phyloP scores from a whole-genome alignment of 2,888 invertebrate genomes.

The Tetranychus piercei region DNA sequence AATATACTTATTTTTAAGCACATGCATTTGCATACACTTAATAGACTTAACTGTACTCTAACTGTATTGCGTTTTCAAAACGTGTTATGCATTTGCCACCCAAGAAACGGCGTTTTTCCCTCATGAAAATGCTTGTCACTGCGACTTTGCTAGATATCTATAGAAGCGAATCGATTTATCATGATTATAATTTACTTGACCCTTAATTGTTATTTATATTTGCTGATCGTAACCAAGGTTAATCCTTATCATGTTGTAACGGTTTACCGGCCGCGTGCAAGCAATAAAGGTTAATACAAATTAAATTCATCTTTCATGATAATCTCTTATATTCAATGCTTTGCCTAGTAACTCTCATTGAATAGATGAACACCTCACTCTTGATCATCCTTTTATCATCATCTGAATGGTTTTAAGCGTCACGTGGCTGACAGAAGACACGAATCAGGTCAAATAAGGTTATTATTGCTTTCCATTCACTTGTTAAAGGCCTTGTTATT shows the following conservation, averaged over 20 bases:
- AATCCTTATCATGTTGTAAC: background rate
- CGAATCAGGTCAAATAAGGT: background rate
- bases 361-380: no score
- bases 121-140: no score
- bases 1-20: background rate
- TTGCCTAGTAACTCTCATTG: no score
- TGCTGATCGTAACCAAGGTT: background rate
- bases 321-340: no score
- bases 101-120: background rate
- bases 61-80: background rate
- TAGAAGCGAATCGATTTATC: no score
- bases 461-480: background rate
- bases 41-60: background rate
- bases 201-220: background rate
- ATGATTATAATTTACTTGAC: background rate
- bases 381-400: no score
- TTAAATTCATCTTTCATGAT: background rate
- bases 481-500: background rate
- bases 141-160: no score
- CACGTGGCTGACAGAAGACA: background rate
- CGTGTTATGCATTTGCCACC: background rate
- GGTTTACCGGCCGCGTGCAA: background rate
- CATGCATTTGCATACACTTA: background rate
- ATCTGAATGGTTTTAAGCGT: background rate
- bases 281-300: background rate